phyloP scores from a whole-genome alignment of 2,888 invertebrate species.

The Torymus auratus region DNA sequence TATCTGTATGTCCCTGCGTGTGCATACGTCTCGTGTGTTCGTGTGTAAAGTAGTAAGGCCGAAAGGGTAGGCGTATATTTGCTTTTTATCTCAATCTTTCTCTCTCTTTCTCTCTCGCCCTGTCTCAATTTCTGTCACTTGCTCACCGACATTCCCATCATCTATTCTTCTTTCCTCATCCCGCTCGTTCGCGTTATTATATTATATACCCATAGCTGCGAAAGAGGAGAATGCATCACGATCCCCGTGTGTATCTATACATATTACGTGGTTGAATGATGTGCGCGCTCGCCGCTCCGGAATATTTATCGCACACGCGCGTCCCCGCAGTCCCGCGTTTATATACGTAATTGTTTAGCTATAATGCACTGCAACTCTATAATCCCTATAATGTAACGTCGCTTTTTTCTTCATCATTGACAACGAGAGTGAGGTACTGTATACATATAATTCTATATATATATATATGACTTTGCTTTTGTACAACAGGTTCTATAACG shows the following conservation, averaged over 20 bases:
- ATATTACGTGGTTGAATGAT: too few relatives aligned
- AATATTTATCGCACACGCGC: too few relatives aligned
- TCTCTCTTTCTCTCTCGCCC: slow-evolving; percentile 28
- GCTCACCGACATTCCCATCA: too few relatives aligned
- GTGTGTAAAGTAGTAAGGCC: slow-evolving; percentile 70
- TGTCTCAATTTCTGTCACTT: slow-evolving; percentile 44
- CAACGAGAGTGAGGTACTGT: slow-evolving; percentile 48
- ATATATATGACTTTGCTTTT: slow-evolving; percentile 46
- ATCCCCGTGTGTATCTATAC: too few relatives aligned
- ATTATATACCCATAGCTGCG: slow-evolving; percentile 47
- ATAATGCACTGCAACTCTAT: too few relatives aligned
- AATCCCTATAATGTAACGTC: slow-evolving; percentile 13
- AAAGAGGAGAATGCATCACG: slow-evolving; percentile 32
- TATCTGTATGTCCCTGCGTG: slow-evolving; percentile 18
- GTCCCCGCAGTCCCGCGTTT: slow-evolving; percentile 32
- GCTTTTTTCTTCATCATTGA: slow-evolving; percentile 27
- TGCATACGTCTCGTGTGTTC: slow-evolving; percentile 17
- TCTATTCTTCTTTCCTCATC: background rate
- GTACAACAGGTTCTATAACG: slow-evolving; percentile 37
- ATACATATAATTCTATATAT: slow-evolving; percentile 46
- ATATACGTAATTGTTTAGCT: background rate
- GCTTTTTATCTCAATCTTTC: slow-evolving; percentile 36
- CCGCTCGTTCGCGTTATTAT: slow-evolving; percentile 15
- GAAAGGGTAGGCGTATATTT: slow-evolving; percentile 69
- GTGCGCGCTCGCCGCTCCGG: slow-evolving; percentile 7